These are phyloP conservation scores for Porphyrio hochstetteri DNA, from an alignment of 2,113 vertebrate genomes.

Conservation along the genomic window DNA sequence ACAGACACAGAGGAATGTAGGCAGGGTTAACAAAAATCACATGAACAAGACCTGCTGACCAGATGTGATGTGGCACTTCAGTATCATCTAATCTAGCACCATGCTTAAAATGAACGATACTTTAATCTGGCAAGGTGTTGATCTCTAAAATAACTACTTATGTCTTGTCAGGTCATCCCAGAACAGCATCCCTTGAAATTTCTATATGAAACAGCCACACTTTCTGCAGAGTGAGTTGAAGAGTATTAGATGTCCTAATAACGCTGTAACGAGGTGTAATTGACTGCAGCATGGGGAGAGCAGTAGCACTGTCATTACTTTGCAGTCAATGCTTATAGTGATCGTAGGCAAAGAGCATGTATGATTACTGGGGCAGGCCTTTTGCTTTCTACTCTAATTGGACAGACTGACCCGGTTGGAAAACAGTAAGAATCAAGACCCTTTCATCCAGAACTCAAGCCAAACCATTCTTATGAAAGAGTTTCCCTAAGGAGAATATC, in stretches of 20 bases:
- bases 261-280: background rate
- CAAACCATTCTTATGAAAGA: background rate
- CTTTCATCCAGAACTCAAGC: background rate
- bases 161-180: background rate
- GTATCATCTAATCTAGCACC: background rate
- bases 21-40: background rate
- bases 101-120: background rate
- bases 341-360: background rate
- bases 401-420: background rate
- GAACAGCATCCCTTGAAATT: background rate
- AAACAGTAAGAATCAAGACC: background rate
- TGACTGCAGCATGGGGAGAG: background rate
- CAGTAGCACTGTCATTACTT: background rate
- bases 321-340: background rate
- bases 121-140: background rate
- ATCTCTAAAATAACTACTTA: slow-evolving; percentile 1
- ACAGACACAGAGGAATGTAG: background rate
- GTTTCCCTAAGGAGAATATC: background rate
- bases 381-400: background rate
- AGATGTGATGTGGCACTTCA: background rate
- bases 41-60: background rate
- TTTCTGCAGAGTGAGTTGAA: background rate
- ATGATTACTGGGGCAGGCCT: background rate
- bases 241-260: background rate
- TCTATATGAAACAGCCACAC: background rate